Conservation (phyloP, 2,888 invertebrate species). For the Pharmacophagus antenor region DNA sequence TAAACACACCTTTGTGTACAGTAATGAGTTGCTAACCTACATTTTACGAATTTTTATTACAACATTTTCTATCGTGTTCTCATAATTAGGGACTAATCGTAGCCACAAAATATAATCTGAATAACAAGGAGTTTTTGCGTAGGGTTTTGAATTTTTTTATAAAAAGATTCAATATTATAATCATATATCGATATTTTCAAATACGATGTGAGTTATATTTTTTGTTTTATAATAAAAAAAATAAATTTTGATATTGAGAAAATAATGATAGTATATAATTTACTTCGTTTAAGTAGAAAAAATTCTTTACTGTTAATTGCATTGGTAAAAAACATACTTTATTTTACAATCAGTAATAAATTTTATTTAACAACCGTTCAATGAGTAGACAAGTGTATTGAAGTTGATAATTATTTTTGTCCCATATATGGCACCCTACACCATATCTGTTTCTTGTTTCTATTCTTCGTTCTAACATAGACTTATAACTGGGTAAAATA, state of each 20-base stretch:
- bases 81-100: too few relatives aligned
- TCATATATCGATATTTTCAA: too few relatives aligned
- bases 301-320: not conserved
- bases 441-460: constrained; percentile 28
- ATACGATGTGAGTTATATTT: too few relatives aligned
- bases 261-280: not conserved
- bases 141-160: too few relatives aligned
- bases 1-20: constrained; percentile 6
- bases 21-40: not conserved
- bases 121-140: too few relatives aligned
- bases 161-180: too few relatives aligned
- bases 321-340: constrained; percentile 2
- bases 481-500: constrained; percentile 26
- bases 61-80: not conserved
- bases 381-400: constrained; percentile 25
- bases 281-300: not conserved
- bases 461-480: constrained; percentile 30
- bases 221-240: too few relatives aligned
- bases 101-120: too few relatives aligned
- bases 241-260: too few relatives aligned
- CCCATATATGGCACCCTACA: constrained; percentile 23
- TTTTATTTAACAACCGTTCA: constrained; percentile 24
- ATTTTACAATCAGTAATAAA: constrained; percentile 23
- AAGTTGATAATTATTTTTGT: constrained; percentile 30
- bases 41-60: not conserved